Conservation (phyloP, 2,888 invertebrate genomes). For the Mesorhabditis belari region DNA sequence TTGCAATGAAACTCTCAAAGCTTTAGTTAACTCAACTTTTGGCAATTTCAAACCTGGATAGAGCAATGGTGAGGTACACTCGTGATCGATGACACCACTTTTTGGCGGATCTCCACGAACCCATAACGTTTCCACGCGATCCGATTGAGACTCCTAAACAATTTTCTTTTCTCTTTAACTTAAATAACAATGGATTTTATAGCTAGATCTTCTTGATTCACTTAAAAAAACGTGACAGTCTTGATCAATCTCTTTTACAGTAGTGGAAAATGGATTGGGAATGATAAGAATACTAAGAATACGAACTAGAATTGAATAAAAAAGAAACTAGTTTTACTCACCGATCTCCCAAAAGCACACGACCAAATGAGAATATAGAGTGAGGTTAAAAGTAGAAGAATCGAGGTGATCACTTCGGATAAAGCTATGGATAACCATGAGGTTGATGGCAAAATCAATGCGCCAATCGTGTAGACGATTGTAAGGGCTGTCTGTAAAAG, state of each 20-base stretch:
- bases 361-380: conserved; percentile 33
- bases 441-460: conserved; percentile 12
- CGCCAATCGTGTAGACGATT: conserved; percentile 15
- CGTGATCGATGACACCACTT: background rate
- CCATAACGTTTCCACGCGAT: conserved; percentile 1
- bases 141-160: background rate
- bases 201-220: background rate
- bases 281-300: background rate
- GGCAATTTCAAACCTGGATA: no score
- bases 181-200: background rate
- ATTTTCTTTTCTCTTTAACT: background rate
- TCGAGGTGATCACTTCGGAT: conserved; percentile 15
- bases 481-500: conserved; percentile 26
- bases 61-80: background rate
- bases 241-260: no score
- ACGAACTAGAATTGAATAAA: no score
- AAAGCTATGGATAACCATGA: conserved; percentile 1
- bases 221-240: background rate
- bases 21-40: no score
- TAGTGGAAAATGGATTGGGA: no score
- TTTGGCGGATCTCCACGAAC: background rate
- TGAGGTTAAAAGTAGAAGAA: conserved; percentile 23
- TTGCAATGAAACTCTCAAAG: no score
- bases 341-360: conserved; percentile 7
- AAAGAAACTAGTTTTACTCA: conserved; percentile 3